These are phyloP conservation scores for Toxonevra muliebris DNA, from an alignment of 2,888 invertebrate species.

Conservation along the genomic window DNA sequence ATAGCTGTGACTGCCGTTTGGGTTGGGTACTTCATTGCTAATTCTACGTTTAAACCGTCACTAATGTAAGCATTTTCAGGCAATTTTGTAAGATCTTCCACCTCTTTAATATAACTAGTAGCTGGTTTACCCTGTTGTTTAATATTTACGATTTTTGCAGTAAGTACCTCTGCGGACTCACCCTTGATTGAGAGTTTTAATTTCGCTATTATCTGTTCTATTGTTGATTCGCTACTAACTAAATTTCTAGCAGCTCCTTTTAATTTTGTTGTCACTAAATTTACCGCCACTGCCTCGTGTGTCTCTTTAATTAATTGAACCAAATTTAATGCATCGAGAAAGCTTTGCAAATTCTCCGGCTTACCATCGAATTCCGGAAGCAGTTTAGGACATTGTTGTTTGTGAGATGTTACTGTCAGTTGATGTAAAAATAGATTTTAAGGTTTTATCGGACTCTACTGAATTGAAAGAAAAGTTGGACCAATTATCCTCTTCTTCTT, in stretches of 20 bases:
- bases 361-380: not conserved
- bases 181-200: not conserved
- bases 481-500: no score
- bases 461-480: no score
- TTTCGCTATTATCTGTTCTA: not conserved
- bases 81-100: slow-evolving; percentile 13
- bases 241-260: slow-evolving; percentile 6
- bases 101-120: not conserved
- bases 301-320: not conserved
- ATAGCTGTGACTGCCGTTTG: slow-evolving; percentile 18
- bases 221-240: not conserved
- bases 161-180: not conserved
- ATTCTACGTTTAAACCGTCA: slow-evolving; percentile 10
- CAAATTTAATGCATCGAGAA: slow-evolving; percentile 7
- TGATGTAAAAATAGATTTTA: no score
- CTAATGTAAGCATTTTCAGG: slow-evolving; percentile 20
- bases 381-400: no score
- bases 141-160: not conserved
- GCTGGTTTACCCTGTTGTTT: slow-evolving; percentile 5
- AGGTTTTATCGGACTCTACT: no score
- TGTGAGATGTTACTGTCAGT: no score
- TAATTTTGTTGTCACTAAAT: slow-evolving; percentile 9
- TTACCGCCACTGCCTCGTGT: slow-evolving; percentile 2
- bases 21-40: slow-evolving; percentile 18
- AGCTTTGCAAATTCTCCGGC: slow-evolving; percentile 3